Conservation (phyloP, 2,113 vertebrate genomes). For the Ageneiosus marmoratus region DNA sequence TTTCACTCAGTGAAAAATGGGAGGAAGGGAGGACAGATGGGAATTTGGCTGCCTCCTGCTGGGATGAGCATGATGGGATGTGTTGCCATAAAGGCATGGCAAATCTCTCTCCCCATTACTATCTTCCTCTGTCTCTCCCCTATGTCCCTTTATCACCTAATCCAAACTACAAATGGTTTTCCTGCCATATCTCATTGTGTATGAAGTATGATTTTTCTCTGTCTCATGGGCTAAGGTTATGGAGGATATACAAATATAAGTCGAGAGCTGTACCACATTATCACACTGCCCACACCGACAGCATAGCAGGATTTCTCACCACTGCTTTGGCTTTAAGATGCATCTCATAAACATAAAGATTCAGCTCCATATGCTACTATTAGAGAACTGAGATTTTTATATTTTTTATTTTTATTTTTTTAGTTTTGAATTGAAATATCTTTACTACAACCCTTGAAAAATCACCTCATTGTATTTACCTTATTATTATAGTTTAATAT, state of each 20-base stretch:
- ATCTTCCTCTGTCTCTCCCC: neutral
- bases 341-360: neutral
- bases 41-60: slow-evolving; percentile 48
- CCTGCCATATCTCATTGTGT: slow-evolving; percentile 18
- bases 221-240: slow-evolving; percentile 30
- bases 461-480: neutral
- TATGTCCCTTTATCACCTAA: neutral
- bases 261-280: neutral
- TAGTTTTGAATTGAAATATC: neutral
- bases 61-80: slow-evolving; percentile 48
- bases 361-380: neutral
- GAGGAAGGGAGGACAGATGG: slow-evolving; percentile 47
- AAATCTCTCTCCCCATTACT: slow-evolving; percentile 24
- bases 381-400: neutral
- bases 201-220: slow-evolving; percentile 6
- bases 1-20: slow-evolving; percentile 27
- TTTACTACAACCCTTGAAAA: neutral
- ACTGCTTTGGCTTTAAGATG: neutral
- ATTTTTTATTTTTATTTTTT: neutral
- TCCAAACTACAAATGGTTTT: slow-evolving; percentile 34
- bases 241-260: slow-evolving; percentile 35
- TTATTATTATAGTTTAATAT: neutral
- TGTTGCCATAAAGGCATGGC: slow-evolving; percentile 48
- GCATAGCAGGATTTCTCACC: neutral
- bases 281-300: slow-evolving; percentile 7